Evolutionary conservation across 2,888 invertebrate genomes (phyloP).

Genomic region (Lacanobia oleracea): DNA sequence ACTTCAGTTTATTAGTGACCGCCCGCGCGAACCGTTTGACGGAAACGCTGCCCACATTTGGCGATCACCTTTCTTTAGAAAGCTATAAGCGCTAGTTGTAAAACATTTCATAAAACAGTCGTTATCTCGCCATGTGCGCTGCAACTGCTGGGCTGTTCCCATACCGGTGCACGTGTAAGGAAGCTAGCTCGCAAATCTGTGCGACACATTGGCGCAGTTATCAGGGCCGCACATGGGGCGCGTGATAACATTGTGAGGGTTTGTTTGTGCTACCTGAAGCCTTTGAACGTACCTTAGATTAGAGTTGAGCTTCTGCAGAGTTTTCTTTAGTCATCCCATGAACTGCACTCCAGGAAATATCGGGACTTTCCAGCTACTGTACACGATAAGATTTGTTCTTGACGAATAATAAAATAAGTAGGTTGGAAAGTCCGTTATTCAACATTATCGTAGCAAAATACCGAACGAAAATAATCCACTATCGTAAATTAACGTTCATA

Average conservation of each 20-base stretch:
- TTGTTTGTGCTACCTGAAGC: slow-evolving; percentile 20
- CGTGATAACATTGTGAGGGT: slow-evolving; percentile 66
- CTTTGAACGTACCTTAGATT: background rate
- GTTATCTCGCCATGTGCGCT: slow-evolving; percentile 82
- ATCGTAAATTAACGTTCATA: slow-evolving; percentile 21
- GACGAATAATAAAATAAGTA: background rate
- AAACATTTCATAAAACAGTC: slow-evolving; percentile 86
- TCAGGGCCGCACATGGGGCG: slow-evolving; percentile 71
- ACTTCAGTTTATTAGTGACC: slow-evolving; percentile 59
- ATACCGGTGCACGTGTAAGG: slow-evolving; percentile 85
- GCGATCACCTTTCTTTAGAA: slow-evolving; percentile 87
- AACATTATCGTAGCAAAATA: background rate
- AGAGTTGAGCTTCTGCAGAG: background rate
- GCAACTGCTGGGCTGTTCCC: slow-evolving; percentile 75
- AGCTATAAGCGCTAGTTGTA: slow-evolving; percentile 83
- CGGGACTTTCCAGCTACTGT: background rate
- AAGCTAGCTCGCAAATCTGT: slow-evolving; percentile 86
- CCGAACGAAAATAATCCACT: slow-evolving; percentile 9
- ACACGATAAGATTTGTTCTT: background rate
- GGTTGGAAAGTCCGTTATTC: background rate
- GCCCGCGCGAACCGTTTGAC: slow-evolving; percentile 69
- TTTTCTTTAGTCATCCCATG: background rate
- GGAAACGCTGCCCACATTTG: slow-evolving; percentile 81
- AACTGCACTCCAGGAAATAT: background rate
- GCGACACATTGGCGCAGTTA: slow-evolving; percentile 82